phyloP scores from a whole-genome alignment of 2,888 invertebrate genomes.

The Chydorus sphaericus region DNA sequence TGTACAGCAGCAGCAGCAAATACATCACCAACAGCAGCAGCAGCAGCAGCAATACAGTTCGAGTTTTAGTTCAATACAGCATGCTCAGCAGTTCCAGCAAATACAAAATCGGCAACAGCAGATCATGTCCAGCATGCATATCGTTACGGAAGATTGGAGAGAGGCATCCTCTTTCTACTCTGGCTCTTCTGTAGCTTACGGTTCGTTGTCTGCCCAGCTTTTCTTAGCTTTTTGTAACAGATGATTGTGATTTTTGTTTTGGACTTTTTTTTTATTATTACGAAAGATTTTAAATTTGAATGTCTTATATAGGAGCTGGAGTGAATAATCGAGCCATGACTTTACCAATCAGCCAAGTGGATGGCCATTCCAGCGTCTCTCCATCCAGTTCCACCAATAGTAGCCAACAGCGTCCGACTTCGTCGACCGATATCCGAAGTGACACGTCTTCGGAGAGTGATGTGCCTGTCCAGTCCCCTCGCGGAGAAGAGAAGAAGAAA shows the following conservation, averaged over 20 bases:
- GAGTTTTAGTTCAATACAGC: too few species aligned
- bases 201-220: too few species aligned
- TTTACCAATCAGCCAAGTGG: not conserved
- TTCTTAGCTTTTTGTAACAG: not conserved
- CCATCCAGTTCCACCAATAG: not conserved
- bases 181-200: slow-evolving; percentile 5
- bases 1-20: too few species aligned
- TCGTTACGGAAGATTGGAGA: slow-evolving; percentile 7
- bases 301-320: not conserved
- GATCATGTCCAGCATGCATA: not conserved
- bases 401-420: not conserved
- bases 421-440: slow-evolving; percentile 18
- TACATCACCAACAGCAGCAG: too few species aligned
- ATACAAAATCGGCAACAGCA: too few species aligned
- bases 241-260: not conserved
- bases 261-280: not conserved
- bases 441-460: slow-evolving; percentile 30
- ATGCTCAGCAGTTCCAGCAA: not conserved
- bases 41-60: too few species aligned
- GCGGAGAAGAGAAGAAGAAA: slow-evolving; percentile 22
- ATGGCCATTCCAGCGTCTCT: not conserved
- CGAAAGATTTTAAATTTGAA: not conserved
- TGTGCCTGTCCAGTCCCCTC: slow-evolving; percentile 20
- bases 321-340: not conserved
- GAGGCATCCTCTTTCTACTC: slow-evolving; percentile 9